Evolutionary conservation across 1,140 invertebrate genomes (phyloP).

Genomic region (Rhopalosiphum padi): DNA sequence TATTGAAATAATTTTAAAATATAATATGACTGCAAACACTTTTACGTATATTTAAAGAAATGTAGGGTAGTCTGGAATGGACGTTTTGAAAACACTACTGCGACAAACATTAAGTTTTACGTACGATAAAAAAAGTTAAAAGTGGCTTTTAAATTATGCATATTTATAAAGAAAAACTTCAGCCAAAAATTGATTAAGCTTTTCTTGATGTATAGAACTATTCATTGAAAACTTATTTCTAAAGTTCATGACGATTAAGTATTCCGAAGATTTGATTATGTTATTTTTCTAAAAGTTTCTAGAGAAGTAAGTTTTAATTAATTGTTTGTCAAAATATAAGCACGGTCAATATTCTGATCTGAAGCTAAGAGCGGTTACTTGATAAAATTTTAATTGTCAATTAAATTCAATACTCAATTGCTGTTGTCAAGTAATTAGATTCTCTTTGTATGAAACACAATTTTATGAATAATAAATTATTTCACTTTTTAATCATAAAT

Average conservation of each 20-base stretch:
- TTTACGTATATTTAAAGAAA: background rate
- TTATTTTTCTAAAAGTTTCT: conserved; percentile 6
- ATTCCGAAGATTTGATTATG: background rate
- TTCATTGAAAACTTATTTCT: conserved; percentile 28
- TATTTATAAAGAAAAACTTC: conserved; percentile 37
- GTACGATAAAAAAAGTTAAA: background rate
- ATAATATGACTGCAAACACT: background rate
- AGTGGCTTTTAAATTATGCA: background rate
- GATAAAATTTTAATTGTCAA: conserved; percentile 27
- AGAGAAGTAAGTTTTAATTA: conserved; percentile 27
- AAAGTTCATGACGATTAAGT: conserved; percentile 27
- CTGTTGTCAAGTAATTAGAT: conserved; percentile 11
- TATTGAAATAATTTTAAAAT: conserved; percentile 27
- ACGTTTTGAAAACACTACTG: conserved; percentile 16
- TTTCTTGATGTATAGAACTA: background rate
- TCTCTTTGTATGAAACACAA: background rate
- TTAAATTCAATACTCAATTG: conserved; percentile 16
- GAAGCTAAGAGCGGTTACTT: background rate
- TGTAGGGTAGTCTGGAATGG: background rate
- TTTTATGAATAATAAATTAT: conserved; percentile 18
- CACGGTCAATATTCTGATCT: background rate
- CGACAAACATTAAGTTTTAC: conserved; percentile 23
- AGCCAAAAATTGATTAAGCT: conserved; percentile 28
- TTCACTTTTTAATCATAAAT: background rate
- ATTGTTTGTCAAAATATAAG: background rate